These are phyloP conservation scores for Coecobrya sp. DNA, from an alignment of 2,888 invertebrate species.

Conservation along the genomic window DNA sequence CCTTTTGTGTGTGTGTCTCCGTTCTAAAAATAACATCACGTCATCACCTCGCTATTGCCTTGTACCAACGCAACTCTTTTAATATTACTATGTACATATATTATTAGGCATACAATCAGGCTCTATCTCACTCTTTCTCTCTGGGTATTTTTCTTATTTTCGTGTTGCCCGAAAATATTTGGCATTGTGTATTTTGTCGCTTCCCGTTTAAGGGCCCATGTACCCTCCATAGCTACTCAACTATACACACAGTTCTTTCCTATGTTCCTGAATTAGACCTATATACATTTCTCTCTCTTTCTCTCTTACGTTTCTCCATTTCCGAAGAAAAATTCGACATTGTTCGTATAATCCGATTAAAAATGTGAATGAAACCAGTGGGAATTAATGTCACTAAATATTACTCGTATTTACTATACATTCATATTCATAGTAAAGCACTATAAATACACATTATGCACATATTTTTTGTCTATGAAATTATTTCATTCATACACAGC, in stretches of 20 bases:
- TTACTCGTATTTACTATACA: not conserved
- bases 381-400: conserved; percentile 69
- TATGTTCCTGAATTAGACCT: not conserved
- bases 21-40: conserved; percentile 80
- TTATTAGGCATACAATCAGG: not conserved
- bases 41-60: conserved; percentile 70
- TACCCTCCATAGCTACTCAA: too few species aligned
- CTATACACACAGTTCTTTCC: too few species aligned
- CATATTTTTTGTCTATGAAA: not conserved
- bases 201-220: not conserved
- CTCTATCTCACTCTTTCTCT: not conserved
- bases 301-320: not conserved
- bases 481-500: not conserved
- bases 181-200: not conserved
- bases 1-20: conserved; percentile 9
- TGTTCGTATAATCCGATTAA: conserved; percentile 78
- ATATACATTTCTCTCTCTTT: not conserved
- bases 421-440: not conserved
- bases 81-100: conserved; percentile 32
- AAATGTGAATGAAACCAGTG: conserved; percentile 79
- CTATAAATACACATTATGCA: not conserved
- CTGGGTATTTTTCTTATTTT: not conserved
- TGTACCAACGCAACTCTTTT: conserved; percentile 51
- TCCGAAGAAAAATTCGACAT: conserved; percentile 57
- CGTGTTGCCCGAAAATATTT: not conserved